Conservation (phyloP, 1,140 invertebrate species). For the Spodoptera litura region DNA sequence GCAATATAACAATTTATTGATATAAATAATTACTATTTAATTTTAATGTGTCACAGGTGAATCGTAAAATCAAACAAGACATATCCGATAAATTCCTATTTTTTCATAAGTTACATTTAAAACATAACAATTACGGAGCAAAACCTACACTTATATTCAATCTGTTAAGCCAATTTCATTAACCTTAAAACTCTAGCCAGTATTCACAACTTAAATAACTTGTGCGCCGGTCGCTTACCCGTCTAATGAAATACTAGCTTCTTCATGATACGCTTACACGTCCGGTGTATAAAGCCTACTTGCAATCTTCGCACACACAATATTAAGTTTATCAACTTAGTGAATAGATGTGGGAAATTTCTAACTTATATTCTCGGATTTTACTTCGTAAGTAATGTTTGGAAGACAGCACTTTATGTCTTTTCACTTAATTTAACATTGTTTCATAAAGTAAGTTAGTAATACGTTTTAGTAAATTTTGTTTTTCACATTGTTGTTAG, state of each 20-base stretch:
- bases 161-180: conserved; percentile 29
- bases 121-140: background rate
- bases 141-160: conserved; percentile 13
- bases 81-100: too few relatives aligned
- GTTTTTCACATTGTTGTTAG: too few relatives aligned
- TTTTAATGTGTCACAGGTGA: background rate
- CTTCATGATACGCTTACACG: conserved; percentile 23
- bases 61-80: background rate
- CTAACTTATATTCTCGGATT: conserved; percentile 5
- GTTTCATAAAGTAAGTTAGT: too few relatives aligned
- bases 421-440: background rate
- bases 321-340: conserved; percentile 29
- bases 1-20: too few relatives aligned
- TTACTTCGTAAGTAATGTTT: conserved; percentile 3
- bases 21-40: too few relatives aligned
- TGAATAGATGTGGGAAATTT: conserved; percentile 12
- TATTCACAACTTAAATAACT: conserved; percentile 27
- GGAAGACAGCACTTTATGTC: background rate
- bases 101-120: background rate
- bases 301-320: conserved; percentile 31
- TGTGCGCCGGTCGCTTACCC: conserved; percentile 18
- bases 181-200: conserved; percentile 24
- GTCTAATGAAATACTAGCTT: conserved; percentile 36
- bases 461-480: too few relatives aligned
- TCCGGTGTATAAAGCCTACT: conserved; percentile 16